Conservation (phyloP, 2,888 invertebrate genomes). For the Mythimna impura region DNA sequence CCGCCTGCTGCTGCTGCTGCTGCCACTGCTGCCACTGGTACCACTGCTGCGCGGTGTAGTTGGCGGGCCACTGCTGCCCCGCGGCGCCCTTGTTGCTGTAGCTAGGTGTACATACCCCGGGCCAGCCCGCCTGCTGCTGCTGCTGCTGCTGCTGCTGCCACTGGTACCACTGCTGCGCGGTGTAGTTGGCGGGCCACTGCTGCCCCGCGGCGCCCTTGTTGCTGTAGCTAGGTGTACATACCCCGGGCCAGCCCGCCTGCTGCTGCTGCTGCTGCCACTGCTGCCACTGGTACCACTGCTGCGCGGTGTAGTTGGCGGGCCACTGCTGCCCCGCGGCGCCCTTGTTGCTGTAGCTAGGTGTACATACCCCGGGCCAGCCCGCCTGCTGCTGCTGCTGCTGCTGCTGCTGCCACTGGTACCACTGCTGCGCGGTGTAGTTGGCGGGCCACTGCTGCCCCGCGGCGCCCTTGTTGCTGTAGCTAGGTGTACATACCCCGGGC, state of each 20-base stretch:
- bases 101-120: conserved; percentile 69
- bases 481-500: conserved; percentile 73
- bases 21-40: conserved; percentile 89
- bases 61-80: conserved; percentile 77
- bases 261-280: conserved; percentile 88
- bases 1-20: conserved; percentile 83
- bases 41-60: conserved; percentile 86
- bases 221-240: conserved; percentile 36
- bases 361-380: conserved; percentile 76
- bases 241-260: conserved; percentile 81
- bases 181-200: conserved; percentile 82
- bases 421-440: conserved; percentile 85
- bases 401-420: conserved; percentile 89
- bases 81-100: conserved; percentile 66
- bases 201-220: conserved; percentile 54
- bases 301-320: conserved; percentile 81
- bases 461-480: conserved; percentile 20
- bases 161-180: conserved; percentile 87
- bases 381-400: conserved; percentile 86
- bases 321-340: conserved; percentile 71
- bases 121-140: conserved; percentile 82
- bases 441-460: conserved; percentile 76
- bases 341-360: no score
- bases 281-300: conserved; percentile 89
- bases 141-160: conserved; percentile 89